Percentiles rank a stretch among this genome's conserved stretches.
These are phyloP conservation scores for Leptinotarsa lineolata DNA, from an alignment of 1,140 invertebrate genomes.

Conservation along the genomic window DNA sequence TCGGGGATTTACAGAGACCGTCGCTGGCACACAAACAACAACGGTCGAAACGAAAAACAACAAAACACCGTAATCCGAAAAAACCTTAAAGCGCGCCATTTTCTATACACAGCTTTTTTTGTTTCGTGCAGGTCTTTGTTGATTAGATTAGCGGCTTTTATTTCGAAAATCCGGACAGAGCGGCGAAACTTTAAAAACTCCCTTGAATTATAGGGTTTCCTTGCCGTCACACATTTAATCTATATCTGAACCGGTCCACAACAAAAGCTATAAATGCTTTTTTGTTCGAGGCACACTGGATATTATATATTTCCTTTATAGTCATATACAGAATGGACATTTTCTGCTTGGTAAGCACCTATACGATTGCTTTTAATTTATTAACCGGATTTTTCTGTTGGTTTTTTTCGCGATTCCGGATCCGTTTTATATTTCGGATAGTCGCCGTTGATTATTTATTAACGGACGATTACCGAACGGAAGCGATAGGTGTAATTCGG, in stretches of 20 bases:
- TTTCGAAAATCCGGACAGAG: neutral
- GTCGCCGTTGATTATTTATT: neutral
- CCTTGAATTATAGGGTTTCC: neutral
- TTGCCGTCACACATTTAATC: slow-evolving; percentile 7
- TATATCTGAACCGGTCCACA: neutral
- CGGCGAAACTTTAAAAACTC: neutral
- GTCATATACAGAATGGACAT: neutral
- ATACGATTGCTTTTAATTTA: slow-evolving; percentile 6
- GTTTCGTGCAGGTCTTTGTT: no score
- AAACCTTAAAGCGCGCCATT: no score
- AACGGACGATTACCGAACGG: slow-evolving; percentile 1
- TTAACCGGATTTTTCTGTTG: neutral
- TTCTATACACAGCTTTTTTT: no score
- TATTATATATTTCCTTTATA: slow-evolving; percentile 2
- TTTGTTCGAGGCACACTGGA: neutral
- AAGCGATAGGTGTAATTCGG: neutral
- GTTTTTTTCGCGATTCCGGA: neutral
- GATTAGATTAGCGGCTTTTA: no score
- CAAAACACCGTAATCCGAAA: no score
- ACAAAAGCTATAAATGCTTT: slow-evolving; percentile 6
- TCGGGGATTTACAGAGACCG: no score
- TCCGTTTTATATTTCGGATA: neutral
- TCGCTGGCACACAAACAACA: no score
- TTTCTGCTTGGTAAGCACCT: neutral
- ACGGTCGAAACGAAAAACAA: no score